These are phyloP conservation scores for Drosophila peninsularis DNA, from an alignment of 2,888 invertebrate genomes.

Conservation along the genomic window DNA sequence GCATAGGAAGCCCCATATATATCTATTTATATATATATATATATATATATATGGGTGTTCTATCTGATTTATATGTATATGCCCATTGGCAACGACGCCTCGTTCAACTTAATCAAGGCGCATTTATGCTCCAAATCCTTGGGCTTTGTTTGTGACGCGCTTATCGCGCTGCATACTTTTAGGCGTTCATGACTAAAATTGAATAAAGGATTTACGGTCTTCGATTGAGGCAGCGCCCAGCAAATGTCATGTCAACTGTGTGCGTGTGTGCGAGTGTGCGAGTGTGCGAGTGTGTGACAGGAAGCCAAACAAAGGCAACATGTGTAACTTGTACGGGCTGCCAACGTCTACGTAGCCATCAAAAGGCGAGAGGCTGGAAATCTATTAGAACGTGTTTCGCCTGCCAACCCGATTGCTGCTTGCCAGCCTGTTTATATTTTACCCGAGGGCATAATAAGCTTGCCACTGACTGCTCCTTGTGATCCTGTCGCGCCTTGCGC, in stretches of 20 bases:
- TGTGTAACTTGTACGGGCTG: conserved; percentile 75
- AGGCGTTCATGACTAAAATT: conserved; percentile 73
- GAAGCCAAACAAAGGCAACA: conserved; percentile 83
- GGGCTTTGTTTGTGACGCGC: conserved; percentile 66
- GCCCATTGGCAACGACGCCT: conserved; percentile 22
- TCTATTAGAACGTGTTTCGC: conserved; percentile 80
- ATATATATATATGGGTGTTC: conserved; percentile 12
- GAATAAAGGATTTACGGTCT: conserved; percentile 82
- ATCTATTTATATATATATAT: too few relatives aligned
- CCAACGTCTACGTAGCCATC: conserved; percentile 39
- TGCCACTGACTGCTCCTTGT: conserved; percentile 55
- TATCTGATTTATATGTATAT: conserved; percentile 46
- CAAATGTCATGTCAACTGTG: conserved; percentile 69
- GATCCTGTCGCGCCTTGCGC: conserved; percentile 31
- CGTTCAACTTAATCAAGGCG: conserved; percentile 70
- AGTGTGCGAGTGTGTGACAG: conserved; percentile 60
- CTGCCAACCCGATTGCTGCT: conserved; percentile 66
- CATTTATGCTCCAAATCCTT: conserved; percentile 67
- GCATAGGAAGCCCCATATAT: conserved; percentile 42
- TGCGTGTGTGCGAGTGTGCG: conserved; percentile 20
- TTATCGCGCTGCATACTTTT: conserved; percentile 72
- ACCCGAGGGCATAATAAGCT: conserved; percentile 83
- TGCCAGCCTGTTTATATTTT: conserved; percentile 74
- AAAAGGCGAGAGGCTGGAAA: conserved; percentile 79
- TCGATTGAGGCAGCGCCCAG: conserved; percentile 63